Evolutionary conservation across 1,140 invertebrate species (phyloP).

Genomic region (Zaprionus camerounensis): DNA sequence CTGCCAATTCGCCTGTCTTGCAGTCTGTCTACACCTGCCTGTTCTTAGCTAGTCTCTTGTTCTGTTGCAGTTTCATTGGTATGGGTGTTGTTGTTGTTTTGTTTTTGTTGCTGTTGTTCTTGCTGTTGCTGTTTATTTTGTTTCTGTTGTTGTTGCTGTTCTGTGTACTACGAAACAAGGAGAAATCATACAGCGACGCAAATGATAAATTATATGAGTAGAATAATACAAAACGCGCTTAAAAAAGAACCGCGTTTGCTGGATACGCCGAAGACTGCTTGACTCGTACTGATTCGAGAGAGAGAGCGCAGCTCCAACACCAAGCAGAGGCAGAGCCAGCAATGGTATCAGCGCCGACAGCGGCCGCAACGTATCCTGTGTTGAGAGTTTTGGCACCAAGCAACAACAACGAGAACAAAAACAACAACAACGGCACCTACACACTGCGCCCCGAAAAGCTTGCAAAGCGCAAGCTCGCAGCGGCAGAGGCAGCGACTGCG

Average conservation of each 20-base stretch:
- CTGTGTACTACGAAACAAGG: conserved; percentile 83
- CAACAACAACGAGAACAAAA: conserved; percentile 33
- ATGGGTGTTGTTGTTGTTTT: conserved; percentile 27
- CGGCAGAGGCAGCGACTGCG: not conserved
- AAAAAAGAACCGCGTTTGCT: conserved; percentile 84
- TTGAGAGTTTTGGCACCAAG: conserved; percentile 54
- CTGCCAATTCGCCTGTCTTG: not conserved
- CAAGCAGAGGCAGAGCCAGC: conserved; percentile 23
- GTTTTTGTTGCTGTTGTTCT: conserved; percentile 37
- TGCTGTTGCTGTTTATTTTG: conserved; percentile 21
- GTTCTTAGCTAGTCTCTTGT: conserved; percentile 9
- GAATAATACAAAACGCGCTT: conserved; percentile 84
- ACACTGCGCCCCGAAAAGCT: conserved; percentile 17
- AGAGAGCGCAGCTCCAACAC: conserved; percentile 51
- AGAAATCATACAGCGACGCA: conserved; percentile 84
- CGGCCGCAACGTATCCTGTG: conserved; percentile 61
- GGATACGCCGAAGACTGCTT: conserved; percentile 84
- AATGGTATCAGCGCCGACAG: conserved; percentile 20
- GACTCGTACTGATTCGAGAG: conserved; percentile 80
- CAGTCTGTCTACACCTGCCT: conserved; percentile 12
- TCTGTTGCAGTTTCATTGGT: conserved; percentile 5
- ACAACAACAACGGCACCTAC: conserved; percentile 32
- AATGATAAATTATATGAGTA: conserved; percentile 85
- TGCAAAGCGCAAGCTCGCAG: conserved; percentile 18
- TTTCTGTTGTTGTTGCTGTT: conserved; percentile 26